A percentile compares a stretch with the other conserved stretches of the same genome.
Evolutionary conservation across 2,113 vertebrate species (phyloP).

Genomic region (Pygathrix nemaeus): DNA sequence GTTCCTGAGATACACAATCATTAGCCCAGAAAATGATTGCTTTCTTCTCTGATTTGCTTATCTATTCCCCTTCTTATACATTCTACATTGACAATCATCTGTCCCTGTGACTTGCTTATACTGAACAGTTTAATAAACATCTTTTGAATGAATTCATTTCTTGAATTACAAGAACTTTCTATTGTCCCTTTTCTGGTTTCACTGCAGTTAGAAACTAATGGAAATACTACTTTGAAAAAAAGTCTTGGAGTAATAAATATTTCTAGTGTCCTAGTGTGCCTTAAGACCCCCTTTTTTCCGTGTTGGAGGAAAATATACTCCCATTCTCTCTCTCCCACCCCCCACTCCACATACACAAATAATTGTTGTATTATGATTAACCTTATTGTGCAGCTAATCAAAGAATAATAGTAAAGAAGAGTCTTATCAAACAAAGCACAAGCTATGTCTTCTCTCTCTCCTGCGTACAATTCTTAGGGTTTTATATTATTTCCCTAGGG

Average conservation of each 20-base stretch:
- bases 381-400: background rate
- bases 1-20: background rate
- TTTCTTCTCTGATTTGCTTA: background rate
- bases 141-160: background rate
- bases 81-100: background rate
- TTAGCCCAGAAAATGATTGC: background rate
- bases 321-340: background rate
- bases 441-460: background rate
- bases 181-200: background rate
- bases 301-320: background rate
- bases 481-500: background rate
- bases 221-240: background rate
- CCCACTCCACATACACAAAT: background rate
- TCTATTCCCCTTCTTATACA: background rate
- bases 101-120: background rate
- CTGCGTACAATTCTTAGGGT: background rate
- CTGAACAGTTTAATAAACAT: background rate
- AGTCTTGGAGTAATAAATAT: background rate
- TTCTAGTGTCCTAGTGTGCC: background rate
- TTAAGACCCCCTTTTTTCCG: too few species aligned
- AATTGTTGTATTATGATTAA: background rate
- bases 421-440: background rate
- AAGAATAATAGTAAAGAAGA: background rate
- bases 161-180: background rate
- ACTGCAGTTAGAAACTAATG: background rate